A percentile compares a stretch with the other conserved stretches of the same genome.
These are phyloP conservation scores for Conus betulinus DNA, from an alignment of 1,140 invertebrate species.

Conservation along the genomic window DNA sequence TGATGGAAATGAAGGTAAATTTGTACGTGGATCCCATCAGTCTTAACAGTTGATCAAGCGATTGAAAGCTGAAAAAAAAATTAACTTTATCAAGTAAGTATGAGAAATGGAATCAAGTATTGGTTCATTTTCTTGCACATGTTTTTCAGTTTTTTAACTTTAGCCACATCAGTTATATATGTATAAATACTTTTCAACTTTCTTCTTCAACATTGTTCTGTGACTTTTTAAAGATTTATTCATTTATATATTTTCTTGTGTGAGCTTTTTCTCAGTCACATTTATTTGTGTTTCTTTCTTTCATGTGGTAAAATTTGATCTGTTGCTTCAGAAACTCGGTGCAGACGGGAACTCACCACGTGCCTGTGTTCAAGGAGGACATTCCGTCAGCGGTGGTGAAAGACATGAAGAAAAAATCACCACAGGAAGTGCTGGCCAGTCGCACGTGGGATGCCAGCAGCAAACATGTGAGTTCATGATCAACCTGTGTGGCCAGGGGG, in stretches of 20 bases:
- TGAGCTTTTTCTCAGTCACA: not conserved
- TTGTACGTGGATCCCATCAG: too few relatives aligned
- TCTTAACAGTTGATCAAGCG: too few relatives aligned
- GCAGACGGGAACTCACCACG: slow-evolving; percentile 62
- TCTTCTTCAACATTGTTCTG: too few relatives aligned
- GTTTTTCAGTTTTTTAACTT: too few relatives aligned
- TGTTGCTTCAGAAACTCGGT: slow-evolving; percentile 58
- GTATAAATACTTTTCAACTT: too few relatives aligned
- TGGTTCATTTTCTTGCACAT: too few relatives aligned
- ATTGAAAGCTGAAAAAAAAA: too few relatives aligned
- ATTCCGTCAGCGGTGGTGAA: slow-evolving; percentile 57
- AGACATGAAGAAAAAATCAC: slow-evolving; percentile 49
- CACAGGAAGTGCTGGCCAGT: slow-evolving; percentile 48
- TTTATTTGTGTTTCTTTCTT: not conserved
- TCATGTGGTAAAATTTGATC: not conserved
- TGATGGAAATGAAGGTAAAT: too few relatives aligned
- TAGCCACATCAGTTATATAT: too few relatives aligned
- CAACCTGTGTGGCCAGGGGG: too few relatives aligned
- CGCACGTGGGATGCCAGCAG: slow-evolving; percentile 51
- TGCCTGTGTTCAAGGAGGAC: slow-evolving; percentile 66
- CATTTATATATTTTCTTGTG: not conserved
- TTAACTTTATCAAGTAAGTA: too few relatives aligned
- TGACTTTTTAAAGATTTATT: not conserved
- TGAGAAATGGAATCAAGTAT: too few relatives aligned
- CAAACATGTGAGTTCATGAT: slow-evolving; percentile 47